A percentile compares a stretch with the other conserved stretches of the same genome.
Conservation (phyloP, 1,140 invertebrate species). For the Philaenus spumarius region DNA sequence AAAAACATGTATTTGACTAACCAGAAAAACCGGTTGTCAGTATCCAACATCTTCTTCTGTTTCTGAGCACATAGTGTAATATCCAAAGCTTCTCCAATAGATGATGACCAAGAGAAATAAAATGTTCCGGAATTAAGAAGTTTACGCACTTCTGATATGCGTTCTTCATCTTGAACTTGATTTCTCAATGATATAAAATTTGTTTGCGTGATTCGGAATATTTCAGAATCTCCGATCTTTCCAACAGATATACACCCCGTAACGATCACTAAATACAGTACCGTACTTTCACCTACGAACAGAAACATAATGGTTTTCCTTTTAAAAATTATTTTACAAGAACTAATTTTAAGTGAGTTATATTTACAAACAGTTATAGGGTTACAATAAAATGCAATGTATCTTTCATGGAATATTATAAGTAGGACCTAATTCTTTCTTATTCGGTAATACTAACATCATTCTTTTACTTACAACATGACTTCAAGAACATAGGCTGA, state of each 20-base stretch:
- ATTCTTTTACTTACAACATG: no score
- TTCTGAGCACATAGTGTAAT: slow-evolving; percentile 90
- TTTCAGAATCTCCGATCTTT: slow-evolving; percentile 87
- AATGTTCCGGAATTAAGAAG: slow-evolving; percentile 94
- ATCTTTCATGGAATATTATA: no score
- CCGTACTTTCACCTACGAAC: slow-evolving; percentile 64
- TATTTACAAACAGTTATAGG: slow-evolving; percentile 88
- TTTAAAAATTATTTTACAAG: no score
- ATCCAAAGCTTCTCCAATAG: slow-evolving; percentile 57
- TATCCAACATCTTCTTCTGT: slow-evolving; percentile 62
- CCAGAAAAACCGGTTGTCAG: slow-evolving; percentile 78
- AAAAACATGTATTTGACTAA: slow-evolving; percentile 21
- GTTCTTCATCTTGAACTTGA: slow-evolving; percentile 68
- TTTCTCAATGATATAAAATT: slow-evolving; percentile 82
- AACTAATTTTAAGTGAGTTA: slow-evolving; percentile 42
- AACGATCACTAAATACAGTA: slow-evolving; percentile 86
- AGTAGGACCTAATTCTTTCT: no score
- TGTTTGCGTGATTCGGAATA: slow-evolving; percentile 89
- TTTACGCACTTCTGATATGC: slow-evolving; percentile 75
- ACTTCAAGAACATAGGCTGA: no score
- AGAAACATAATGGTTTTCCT: no score
- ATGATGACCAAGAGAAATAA: slow-evolving; percentile 82
- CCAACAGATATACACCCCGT: slow-evolving; percentile 92
- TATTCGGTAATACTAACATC: no score
- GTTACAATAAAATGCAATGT: no score